phyloP scores from a whole-genome alignment of 2,797 vertebrate species.

The Gymnocypris eckloni region DNA sequence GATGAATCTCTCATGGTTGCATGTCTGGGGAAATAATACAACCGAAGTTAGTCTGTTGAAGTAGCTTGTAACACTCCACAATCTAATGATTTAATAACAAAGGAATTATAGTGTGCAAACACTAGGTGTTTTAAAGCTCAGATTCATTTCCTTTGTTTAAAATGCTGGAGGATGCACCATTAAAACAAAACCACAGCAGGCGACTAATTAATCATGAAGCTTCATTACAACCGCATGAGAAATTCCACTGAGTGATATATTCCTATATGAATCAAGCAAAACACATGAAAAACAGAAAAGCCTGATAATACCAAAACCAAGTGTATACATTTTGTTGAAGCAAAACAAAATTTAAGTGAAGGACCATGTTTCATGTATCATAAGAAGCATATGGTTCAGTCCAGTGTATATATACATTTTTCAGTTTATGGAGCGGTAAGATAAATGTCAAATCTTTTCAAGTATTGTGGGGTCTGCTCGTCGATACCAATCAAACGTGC shows the following conservation, averaged over 20 bases:
- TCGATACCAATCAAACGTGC: constrained; percentile 56
- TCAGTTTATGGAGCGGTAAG: constrained; percentile 36
- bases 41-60: constrained; percentile 52
- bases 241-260: background rate
- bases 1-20: constrained; percentile 47
- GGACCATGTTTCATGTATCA: constrained; percentile 3
- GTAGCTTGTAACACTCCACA: constrained; percentile 26
- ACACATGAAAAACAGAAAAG: background rate
- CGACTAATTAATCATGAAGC: constrained; percentile 26
- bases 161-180: constrained; percentile 7
- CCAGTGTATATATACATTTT: constrained; percentile 21
- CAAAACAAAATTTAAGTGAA: background rate
- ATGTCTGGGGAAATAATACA: constrained; percentile 59
- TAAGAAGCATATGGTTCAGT: constrained; percentile 9
- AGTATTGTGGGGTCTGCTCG: constrained; percentile 42
- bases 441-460: constrained; percentile 47
- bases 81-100: constrained; percentile 55
- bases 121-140: constrained; percentile 7
- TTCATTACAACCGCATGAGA: background rate
- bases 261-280: background rate
- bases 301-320: constrained; percentile 1
- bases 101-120: constrained; percentile 40
- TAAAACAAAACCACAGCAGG: constrained; percentile 16
- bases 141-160: constrained; percentile 1
- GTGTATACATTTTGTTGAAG: background rate